phyloP scores from a whole-genome alignment of 2,113 vertebrate genomes.

The Etheostoma spectabile region DNA sequence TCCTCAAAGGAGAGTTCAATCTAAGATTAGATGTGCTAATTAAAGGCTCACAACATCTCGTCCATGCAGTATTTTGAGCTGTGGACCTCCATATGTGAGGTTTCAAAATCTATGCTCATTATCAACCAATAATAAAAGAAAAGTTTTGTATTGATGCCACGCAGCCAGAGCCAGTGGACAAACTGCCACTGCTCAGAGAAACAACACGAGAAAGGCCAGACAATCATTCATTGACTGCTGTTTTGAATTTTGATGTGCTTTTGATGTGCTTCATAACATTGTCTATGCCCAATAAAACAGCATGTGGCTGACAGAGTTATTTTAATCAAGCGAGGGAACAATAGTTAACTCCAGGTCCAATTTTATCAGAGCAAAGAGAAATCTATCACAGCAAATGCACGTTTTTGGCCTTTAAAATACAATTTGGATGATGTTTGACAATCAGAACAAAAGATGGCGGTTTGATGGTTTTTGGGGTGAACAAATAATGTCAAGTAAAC shows the following conservation, averaged over 20 bases:
- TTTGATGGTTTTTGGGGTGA: constrained; percentile 4
- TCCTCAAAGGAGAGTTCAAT: constrained; percentile 16
- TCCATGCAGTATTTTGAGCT: background rate
- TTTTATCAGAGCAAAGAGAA: background rate
- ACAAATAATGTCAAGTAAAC: background rate
- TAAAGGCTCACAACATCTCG: constrained; percentile 31
- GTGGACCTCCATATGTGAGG: background rate
- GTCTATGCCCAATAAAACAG: constrained; percentile 21
- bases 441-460: constrained; percentile 28
- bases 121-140: background rate
- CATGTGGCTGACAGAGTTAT: constrained; percentile 17
- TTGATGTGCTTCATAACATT: constrained; percentile 25
- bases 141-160: background rate
- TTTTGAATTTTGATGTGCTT: constrained; percentile 19
- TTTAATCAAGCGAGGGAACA: constrained; percentile 34
- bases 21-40: constrained; percentile 65
- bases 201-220: constrained; percentile 4
- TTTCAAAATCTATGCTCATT: background rate
- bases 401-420: background rate
- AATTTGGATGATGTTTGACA: background rate
- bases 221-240: background rate
- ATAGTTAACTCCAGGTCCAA: constrained; percentile 7
- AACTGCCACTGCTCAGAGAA: background rate
- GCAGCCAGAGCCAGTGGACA: background rate
- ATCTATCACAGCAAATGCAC: background rate